These are phyloP conservation scores for Geotrypetes seraphini DNA, from an alignment of 2,797 vertebrate species.

Conservation along the genomic window DNA sequence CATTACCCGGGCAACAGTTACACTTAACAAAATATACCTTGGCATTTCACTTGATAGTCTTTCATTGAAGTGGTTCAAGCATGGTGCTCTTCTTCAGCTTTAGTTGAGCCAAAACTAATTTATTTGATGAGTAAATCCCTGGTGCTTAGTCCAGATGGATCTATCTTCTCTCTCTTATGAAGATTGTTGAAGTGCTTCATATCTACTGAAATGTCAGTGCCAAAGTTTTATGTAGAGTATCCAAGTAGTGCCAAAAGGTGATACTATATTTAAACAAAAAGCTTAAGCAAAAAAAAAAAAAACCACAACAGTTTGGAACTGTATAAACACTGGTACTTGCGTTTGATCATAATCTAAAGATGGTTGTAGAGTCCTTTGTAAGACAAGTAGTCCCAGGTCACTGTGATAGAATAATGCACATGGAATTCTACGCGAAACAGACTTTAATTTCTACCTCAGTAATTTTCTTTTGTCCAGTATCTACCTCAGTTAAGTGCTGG, in stretches of 20 bases:
- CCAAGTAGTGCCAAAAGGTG: slow-evolving; percentile 54
- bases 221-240: slow-evolving; percentile 51
- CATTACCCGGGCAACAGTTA: slow-evolving; percentile 7
- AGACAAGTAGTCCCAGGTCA: slow-evolving; percentile 23
- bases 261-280: slow-evolving; percentile 39
- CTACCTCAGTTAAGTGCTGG: slow-evolving; percentile 48
- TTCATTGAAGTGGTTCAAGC: slow-evolving; percentile 8
- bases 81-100: slow-evolving; percentile 15
- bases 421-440: no score
- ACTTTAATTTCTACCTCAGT: slow-evolving; percentile 60
- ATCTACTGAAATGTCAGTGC: slow-evolving; percentile 38
- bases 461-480: slow-evolving; percentile 24
- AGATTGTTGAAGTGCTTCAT: slow-evolving; percentile 22
- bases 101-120: slow-evolving; percentile 36
- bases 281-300: slow-evolving; percentile 38
- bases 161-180: slow-evolving; percentile 17
- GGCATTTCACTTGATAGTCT: slow-evolving; percentile 6
- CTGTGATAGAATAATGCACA: slow-evolving; percentile 32
- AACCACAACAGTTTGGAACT: slow-evolving; percentile 52
- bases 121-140: slow-evolving; percentile 22
- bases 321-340: slow-evolving; percentile 40
- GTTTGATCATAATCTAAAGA: slow-evolving; percentile 25
- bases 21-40: not conserved
- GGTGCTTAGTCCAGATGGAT: slow-evolving; percentile 32
- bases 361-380: slow-evolving; percentile 22